Conservation (phyloP, 2,797 vertebrate genomes). For the Astyanax mexicanus region DNA sequence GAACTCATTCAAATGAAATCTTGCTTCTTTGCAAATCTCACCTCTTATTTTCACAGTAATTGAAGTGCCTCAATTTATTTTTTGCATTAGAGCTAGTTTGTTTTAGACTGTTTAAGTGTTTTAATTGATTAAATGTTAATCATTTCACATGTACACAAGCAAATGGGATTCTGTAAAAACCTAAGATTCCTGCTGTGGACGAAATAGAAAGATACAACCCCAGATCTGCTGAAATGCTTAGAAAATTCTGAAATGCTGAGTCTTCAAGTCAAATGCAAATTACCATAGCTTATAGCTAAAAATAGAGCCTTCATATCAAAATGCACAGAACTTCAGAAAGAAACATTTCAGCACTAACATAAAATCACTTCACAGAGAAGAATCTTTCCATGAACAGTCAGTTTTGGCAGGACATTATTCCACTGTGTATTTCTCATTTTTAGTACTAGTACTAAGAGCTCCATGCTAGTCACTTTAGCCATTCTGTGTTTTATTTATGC, state of each 20-base stretch:
- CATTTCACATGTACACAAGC: not conserved
- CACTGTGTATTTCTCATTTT: not conserved
- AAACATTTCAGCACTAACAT: not conserved
- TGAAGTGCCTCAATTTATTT: slow-evolving; percentile 72
- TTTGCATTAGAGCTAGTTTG: not conserved
- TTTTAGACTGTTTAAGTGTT: slow-evolving; percentile 12
- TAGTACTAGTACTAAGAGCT: not conserved
- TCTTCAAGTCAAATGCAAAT: not conserved
- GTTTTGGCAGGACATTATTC: not conserved
- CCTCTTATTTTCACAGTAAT: slow-evolving; percentile 54
- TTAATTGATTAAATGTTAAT: not conserved
- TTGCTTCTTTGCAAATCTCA: slow-evolving; percentile 71
- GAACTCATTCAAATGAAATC: slow-evolving; percentile 10
- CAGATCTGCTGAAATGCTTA: not conserved
- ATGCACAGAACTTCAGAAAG: not conserved
- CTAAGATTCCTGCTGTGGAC: not conserved
- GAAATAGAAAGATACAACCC: not conserved
- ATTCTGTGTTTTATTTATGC: not conserved
- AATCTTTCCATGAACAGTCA: too few species aligned
- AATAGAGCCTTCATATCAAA: not conserved
- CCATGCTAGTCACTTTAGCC: not conserved
- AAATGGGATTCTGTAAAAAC: not conserved
- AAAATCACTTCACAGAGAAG: not conserved
- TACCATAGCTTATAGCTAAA: not conserved
- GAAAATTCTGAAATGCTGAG: not conserved